Evolutionary conservation across 2,797 vertebrate genomes (phyloP).

Genomic region (Momotus momota): DNA sequence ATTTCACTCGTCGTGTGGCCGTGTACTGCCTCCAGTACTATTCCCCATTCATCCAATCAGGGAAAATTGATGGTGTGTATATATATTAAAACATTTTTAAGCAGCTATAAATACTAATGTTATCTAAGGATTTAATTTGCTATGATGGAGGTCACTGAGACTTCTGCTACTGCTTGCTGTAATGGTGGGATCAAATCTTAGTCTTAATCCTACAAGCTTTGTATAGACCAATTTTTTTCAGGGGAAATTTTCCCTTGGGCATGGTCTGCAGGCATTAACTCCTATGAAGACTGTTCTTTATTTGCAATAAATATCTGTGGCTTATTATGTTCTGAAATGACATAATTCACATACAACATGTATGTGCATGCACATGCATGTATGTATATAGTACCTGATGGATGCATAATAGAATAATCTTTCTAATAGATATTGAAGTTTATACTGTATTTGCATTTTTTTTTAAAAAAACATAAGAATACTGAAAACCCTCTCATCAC

Average conservation of each 20-base stretch:
- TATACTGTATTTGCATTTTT: conserved; percentile 31
- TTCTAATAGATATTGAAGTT: neutral
- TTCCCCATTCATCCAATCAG: neutral
- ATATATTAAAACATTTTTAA: neutral
- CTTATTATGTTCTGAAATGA: neutral
- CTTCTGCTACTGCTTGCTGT: neutral
- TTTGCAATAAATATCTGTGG: conserved; percentile 4
- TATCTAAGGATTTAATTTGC: neutral
- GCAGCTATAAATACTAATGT: neutral
- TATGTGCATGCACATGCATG: conserved; percentile 66
- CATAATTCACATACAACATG: neutral
- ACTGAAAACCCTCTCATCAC: conserved; percentile 43
- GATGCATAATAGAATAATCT: conserved; percentile 33
- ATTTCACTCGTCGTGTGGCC: neutral
- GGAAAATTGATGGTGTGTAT: neutral
- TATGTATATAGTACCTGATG: conserved; percentile 10
- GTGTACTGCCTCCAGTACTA: neutral
- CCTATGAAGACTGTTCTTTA: neutral
- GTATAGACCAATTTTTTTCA: neutral
- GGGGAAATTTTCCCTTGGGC: neutral
- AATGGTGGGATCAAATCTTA: neutral
- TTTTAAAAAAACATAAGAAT: conserved; percentile 36
- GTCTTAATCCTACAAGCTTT: neutral
- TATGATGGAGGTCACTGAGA: neutral
- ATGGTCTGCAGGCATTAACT: neutral